Base-by-base conservation (phyloP, 2,797 vertebrate genomes). In the Notolabrus celidotus region DNA sequence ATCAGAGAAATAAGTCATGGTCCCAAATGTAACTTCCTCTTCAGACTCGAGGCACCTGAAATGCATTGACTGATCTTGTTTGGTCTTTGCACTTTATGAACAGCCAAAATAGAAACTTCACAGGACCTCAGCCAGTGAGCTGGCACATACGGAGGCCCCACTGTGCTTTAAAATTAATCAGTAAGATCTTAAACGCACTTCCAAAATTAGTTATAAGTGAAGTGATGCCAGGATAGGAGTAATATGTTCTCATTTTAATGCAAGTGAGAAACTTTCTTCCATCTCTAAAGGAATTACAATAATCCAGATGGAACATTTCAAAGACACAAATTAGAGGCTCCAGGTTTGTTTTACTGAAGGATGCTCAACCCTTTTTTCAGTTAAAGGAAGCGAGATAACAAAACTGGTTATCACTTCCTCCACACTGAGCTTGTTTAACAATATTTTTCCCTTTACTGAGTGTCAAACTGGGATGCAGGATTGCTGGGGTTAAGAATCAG, bases 121-220 rank as follows among this genome's bases (percentile, higher is more conserved):
- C 49, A 67, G 50, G 39, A 56, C 54, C 65, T 62, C 45, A 27
- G 23, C 38, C 52, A 52, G 43, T n/a, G 31, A 47, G n/a, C 29
- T 53, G 31, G 23, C 22, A 49, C 12, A 50, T 19, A 29, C 29
- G 27, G 33, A 64, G 12, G 36, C 29, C n/a, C 39, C 41, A 31
- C 5, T 17, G 39, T 66, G 56, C 27, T 79, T 67, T 53, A 33
- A 66, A 67, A 69, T 45, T 65, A 46, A 61, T 72, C n/a, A 45
- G 20, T 38, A 20, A 51, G 31, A 63, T 67, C 20, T 46, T 57
- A 45, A 69, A 56, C 19, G 55, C 11, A 36, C 41, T 67, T 74
- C 47, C 45, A 43, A 59, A 53, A 57, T 73, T 9, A 36, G 31
- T 58, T 58, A 61, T 41, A 14, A 58, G 15, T 62, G 51, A 73